These are phyloP conservation scores for Ceyx cyanopectus DNA, from an alignment of 2,113 vertebrate genomes.

Conservation along the genomic window DNA sequence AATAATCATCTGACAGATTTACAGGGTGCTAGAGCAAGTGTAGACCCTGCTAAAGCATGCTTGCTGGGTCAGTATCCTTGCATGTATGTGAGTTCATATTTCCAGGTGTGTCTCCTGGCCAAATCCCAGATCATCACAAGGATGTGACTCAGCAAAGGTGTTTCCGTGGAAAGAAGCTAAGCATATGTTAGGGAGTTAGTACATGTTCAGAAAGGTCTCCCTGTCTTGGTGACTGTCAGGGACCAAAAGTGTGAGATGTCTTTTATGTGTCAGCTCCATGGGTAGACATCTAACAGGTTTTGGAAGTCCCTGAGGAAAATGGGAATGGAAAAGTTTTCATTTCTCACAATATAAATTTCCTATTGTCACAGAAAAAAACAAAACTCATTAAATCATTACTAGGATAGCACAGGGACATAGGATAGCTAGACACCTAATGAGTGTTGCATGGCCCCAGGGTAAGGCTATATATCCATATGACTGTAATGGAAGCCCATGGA, in stretches of 20 bases:
- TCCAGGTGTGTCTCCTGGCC: background rate
- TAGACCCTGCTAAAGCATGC: background rate
- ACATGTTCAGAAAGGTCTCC: background rate
- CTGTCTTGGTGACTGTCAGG: background rate
- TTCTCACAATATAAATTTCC: background rate
- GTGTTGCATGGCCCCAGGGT: background rate
- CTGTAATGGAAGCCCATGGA: background rate
- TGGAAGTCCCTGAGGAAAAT: background rate
- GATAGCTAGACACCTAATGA: background rate
- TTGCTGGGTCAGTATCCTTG: background rate
- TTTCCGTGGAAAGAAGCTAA: background rate
- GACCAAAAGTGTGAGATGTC: background rate
- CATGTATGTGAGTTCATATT: background rate
- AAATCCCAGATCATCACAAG: background rate
- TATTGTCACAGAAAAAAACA: background rate
- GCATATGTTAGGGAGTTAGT: background rate
- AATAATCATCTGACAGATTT: background rate
- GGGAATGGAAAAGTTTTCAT: background rate
- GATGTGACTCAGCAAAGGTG: constrained; percentile 14
- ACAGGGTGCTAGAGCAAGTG: background rate
- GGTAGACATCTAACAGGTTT: background rate
- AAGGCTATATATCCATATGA: background rate
- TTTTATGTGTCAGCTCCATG: background rate
- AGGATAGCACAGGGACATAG: background rate
- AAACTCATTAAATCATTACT: background rate